Conservation (phyloP, 2,113 vertebrate species). For the Alectura lathami region DNA sequence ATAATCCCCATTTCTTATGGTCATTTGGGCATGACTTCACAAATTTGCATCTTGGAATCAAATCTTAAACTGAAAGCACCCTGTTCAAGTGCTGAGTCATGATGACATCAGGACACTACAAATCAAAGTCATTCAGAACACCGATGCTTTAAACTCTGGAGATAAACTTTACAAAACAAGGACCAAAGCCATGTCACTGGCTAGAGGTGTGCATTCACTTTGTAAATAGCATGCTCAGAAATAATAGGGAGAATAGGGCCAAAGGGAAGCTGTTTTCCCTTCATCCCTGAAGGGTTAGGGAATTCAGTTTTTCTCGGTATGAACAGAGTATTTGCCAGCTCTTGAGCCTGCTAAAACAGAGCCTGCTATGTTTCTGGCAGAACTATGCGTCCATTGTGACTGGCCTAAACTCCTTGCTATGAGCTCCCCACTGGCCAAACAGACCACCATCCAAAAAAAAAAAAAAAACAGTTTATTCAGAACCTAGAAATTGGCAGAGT, state of each 20-base stretch:
- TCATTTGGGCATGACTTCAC: neutral
- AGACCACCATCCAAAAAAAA: conserved; percentile 21
- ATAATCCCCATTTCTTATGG: neutral
- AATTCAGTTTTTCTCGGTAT: neutral
- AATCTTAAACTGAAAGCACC: neutral
- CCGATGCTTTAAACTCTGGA: neutral
- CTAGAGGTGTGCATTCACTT: neutral
- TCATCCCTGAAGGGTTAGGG: neutral
- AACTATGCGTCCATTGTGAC: conserved; percentile 50
- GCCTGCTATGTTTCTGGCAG: conserved; percentile 47
- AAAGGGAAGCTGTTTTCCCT: neutral
- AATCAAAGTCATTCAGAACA: neutral
- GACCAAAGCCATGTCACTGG: neutral
- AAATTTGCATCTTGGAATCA: neutral
- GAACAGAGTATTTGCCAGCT: conserved; percentile 27
- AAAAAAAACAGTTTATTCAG: conserved; percentile 24
- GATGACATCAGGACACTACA: neutral
- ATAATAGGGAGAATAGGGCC: neutral
- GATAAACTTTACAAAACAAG: neutral
- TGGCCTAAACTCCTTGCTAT: conserved; percentile 16
- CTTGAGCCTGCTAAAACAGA: conserved; percentile 34
- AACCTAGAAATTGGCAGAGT: conserved; percentile 17
- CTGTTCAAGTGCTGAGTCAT: conserved; percentile 22
- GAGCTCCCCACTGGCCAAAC: neutral
- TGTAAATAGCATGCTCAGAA: neutral